Percentiles rank a stretch among this genome's conserved stretches.
Evolutionary conservation across 2,888 invertebrate genomes (phyloP).

Genomic region (Amphipyra berbera): DNA sequence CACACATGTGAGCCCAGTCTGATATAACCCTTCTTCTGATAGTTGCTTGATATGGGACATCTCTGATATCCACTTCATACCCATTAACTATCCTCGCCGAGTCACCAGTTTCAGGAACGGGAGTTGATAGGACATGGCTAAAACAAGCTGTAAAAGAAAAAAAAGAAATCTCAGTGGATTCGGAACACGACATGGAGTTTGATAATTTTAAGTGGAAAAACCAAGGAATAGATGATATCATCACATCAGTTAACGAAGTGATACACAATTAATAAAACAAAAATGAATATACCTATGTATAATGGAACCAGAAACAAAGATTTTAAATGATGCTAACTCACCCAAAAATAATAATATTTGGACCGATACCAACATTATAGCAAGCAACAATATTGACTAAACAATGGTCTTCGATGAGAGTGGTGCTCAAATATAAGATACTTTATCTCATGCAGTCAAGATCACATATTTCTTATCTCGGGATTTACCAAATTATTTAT

Average conservation of each 20-base stretch:
- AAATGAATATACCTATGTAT: too few relatives aligned
- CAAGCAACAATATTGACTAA: slow-evolving; percentile 59
- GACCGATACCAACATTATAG: slow-evolving; percentile 64
- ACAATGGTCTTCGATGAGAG: slow-evolving; percentile 38
- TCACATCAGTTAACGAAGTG: too few relatives aligned
- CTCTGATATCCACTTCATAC: slow-evolving; percentile 76
- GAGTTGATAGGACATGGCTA: slow-evolving; percentile 51
- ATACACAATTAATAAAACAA: too few relatives aligned
- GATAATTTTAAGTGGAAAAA: too few relatives aligned
- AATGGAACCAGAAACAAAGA: too few relatives aligned
- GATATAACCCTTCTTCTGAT: slow-evolving; percentile 65
- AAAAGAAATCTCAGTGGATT: background rate
- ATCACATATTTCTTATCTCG: slow-evolving; percentile 67
- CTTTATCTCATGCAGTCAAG: slow-evolving; percentile 67
- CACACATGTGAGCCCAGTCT: slow-evolving; percentile 81
- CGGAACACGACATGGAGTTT: background rate
- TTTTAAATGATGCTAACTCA: slow-evolving; percentile 46
- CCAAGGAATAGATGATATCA: too few relatives aligned
- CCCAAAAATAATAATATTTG: slow-evolving; percentile 58
- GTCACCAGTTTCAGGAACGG: slow-evolving; percentile 51
- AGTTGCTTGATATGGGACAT: slow-evolving; percentile 83
- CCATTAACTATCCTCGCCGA: slow-evolving; percentile 83
- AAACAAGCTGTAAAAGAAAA: slow-evolving; percentile 42
- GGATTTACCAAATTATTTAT: slow-evolving; percentile 59
- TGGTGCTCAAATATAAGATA: slow-evolving; percentile 57